These are phyloP conservation scores for Onychomys arenicola DNA, from an alignment of 2,797 vertebrate species.

Conservation along the genomic window DNA sequence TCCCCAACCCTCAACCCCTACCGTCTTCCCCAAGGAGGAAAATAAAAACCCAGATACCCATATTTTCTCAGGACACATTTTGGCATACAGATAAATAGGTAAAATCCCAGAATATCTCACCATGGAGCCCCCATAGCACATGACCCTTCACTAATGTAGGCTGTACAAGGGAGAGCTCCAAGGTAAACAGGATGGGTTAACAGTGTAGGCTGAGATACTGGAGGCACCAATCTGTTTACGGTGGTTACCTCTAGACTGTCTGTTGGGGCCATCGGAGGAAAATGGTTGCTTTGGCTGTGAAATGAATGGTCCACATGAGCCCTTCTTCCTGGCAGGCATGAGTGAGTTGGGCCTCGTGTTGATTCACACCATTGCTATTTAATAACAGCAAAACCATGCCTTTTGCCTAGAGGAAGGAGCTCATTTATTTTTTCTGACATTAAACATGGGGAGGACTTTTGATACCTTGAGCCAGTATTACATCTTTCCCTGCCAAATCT, in stretches of 20 bases:
- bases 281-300: slow-evolving; percentile 64
- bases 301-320: slow-evolving; percentile 18
- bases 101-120: background rate
- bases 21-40: background rate
- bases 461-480: background rate
- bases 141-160: slow-evolving; percentile 22
- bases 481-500: background rate
- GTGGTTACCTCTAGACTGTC: background rate
- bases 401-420: background rate
- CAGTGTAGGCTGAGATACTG: slow-evolving; percentile 60
- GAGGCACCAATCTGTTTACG: slow-evolving; percentile 71
- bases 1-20: background rate
- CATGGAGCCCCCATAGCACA: background rate
- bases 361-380: slow-evolving; percentile 32
- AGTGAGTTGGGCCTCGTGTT: background rate
- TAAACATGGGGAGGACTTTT: background rate
- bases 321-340: slow-evolving; percentile 52
- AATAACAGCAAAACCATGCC: slow-evolving; percentile 32
- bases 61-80: slow-evolving; percentile 9
- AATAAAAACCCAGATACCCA: slow-evolving; percentile 27
- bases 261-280: slow-evolving; percentile 64
- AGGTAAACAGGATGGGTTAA: slow-evolving; percentile 59
- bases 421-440: slow-evolving; percentile 50
- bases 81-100: background rate
- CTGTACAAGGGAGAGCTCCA: background rate